Base-by-base conservation (phyloP, 2,113 vertebrate species). In the Myiozetetes cayanensis region DNA sequence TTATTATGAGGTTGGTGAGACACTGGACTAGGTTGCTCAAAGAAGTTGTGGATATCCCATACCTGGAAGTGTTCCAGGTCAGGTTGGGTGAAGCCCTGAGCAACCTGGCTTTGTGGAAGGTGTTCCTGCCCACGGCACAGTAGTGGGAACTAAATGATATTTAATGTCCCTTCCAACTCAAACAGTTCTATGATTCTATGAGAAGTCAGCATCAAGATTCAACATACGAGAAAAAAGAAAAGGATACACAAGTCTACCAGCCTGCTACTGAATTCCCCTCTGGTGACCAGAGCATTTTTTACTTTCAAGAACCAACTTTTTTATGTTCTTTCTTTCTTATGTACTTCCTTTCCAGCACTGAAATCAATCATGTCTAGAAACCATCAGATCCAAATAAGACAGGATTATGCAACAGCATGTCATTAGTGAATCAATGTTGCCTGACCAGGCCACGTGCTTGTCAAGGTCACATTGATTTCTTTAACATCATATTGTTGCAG, bases 401-500 rank as follows among this genome's bases (percentile, higher is more conserved):
- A 49, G 58, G 39, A 59, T 85, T 79, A 73, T 70, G 58, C 85
- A 94, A 85, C 35, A 79, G 33, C 35, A 28, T 39, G 25, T 72
- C 58, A 28, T 61, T 56, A 83, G 58, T 44, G 62, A 85, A 79
- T 93, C 90, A 79, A 75, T 94, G 68, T 3, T 30, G 41, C n/a
- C 78, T 82, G 74, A 61, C 24, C 44, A 89, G 61, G 56, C 39
- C 78, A 49, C 2, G 11, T 43, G 35, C 30, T 66, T 87, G 33
- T 67, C 70, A 82, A 72, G 74, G 84, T 59, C 63, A 30, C 77
- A 87, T 72, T 75, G 92, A 93, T 96, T 89, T 72, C 52, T 85
- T 91, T 52, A 78, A 52, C 9, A 27, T 13, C 47, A 27, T 22
- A 17, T 13, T 53, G 37, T 33, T 77, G 85, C 52, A 87, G 44